Base-by-base conservation (phyloP, 2,113 vertebrate genomes). In the Eubucco bourcierii region DNA sequence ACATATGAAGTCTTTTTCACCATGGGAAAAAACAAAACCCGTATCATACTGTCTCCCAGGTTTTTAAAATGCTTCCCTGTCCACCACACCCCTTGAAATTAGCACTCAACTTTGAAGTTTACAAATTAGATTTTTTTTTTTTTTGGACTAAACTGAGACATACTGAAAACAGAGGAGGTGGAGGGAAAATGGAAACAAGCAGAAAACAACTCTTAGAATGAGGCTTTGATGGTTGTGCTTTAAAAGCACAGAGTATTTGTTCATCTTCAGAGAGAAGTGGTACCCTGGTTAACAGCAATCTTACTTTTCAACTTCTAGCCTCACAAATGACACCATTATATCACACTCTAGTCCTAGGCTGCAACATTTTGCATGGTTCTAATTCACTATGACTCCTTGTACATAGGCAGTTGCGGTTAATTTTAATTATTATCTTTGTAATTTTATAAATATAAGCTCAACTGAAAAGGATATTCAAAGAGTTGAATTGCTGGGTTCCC, bases 401-500 rank as follows among this genome's bases (percentile, higher is more conserved):
- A 90, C 55, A 71, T 67, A 81, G 8, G 65, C 93, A 71, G 53
- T 73, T 84, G 84, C 78, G 96, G 81, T 90, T 96, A 93, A 90
- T 95, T 97, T 97, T 94, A 66, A 67, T 93, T 95, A 95, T 95
- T 95, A 93, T 74, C 80, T 94, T 94, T 80, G 66, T 84, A 86
- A 52, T 89, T 95, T 95, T 84, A 86, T 41, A 97, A 95, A 73
- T 47, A 93, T 0, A 9, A 95, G 68, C 93, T 93, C 67, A 90
- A 65, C 41, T 78, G 63, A 52, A 75, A 88, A 90, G 74, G 73
- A 87, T 58, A 94, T 94, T 92, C 84, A 93, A 92, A 84, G 94
- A 91, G 11, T 61, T 65, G 34, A 9, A 29, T 41, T 41, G 33
- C 21, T n/a, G n/a, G n/a, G n/a, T n/a, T n/a, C n/a, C n/a, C n/a